These are phyloP conservation scores for Thripadectes ignobilis DNA, from an alignment of 2,797 vertebrate genomes.

Conservation along the genomic window DNA sequence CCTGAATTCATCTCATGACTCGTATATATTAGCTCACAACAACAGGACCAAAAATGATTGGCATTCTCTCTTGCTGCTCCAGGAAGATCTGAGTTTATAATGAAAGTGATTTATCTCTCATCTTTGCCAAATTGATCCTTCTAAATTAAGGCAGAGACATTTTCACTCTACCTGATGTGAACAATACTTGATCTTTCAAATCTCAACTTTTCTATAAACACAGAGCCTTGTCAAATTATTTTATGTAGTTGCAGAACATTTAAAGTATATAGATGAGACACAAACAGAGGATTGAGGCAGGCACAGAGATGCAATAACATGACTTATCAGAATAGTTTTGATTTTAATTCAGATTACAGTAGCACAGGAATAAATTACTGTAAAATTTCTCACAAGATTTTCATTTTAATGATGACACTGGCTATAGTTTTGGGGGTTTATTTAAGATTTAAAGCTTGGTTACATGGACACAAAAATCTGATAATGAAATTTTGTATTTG, in stretches of 20 bases:
- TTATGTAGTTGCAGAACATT: slow-evolving; percentile 14
- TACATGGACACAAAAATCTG: not conserved
- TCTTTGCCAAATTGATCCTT: slow-evolving; percentile 55
- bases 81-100: slow-evolving; percentile 47
- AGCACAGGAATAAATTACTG: not conserved
- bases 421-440: not conserved
- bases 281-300: not conserved
- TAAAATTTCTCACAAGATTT: not conserved
- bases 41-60: slow-evolving; percentile 44
- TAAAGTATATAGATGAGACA: slow-evolving; percentile 22
- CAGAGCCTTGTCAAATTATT: not conserved
- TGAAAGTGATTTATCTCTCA: slow-evolving; percentile 54
- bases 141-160: slow-evolving; percentile 51
- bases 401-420: not conserved
- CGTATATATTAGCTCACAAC: slow-evolving; percentile 39
- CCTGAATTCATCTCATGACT: slow-evolving; percentile 54
- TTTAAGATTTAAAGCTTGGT: not conserved
- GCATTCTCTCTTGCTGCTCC: slow-evolving; percentile 13
- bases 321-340: not conserved
- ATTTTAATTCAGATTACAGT: slow-evolving; percentile 13
- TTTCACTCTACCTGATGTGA: slow-evolving; percentile 43
- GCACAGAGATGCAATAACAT: not conserved
- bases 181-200: slow-evolving; percentile 47
- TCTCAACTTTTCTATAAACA: slow-evolving; percentile 36
- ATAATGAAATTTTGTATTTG: not conserved